These are phyloP conservation scores for Macaria notata DNA, from an alignment of 2,888 invertebrate species.

Conservation along the genomic window DNA sequence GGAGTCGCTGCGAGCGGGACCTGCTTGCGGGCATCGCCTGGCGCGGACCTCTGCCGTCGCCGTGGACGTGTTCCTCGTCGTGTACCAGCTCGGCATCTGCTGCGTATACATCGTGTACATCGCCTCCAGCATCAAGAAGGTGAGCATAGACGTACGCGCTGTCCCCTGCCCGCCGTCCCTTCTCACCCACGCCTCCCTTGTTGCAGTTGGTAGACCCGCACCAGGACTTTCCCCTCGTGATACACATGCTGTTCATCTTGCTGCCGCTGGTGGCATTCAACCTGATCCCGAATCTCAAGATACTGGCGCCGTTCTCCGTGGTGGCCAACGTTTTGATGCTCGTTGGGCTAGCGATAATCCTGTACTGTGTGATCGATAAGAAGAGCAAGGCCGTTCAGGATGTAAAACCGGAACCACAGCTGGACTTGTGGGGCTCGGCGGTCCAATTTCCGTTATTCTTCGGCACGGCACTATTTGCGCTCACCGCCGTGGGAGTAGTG, in stretches of 20 bases:
- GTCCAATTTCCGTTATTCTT: conserved; percentile 97
- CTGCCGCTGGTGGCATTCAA: conserved; percentile 87
- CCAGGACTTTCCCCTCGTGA: conserved; percentile 70
- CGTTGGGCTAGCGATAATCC: conserved; percentile 88
- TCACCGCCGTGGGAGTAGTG: conserved; percentile 91
- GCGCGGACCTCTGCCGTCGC: conserved; percentile 83
- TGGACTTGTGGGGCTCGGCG: conserved; percentile 86
- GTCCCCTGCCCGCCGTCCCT: too few relatives aligned
- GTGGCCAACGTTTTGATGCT: conserved; percentile 91
- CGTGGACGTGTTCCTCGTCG: conserved; percentile 86
- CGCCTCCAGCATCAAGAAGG: conserved; percentile 89
- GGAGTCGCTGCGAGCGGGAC: conserved; percentile 89
- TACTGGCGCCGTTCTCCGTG: conserved; percentile 91
- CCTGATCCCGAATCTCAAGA: conserved; percentile 88
- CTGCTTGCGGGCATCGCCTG: conserved; percentile 83
- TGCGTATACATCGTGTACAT: conserved; percentile 98
- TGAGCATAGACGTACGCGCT: too few relatives aligned
- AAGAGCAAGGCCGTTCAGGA: too few relatives aligned
- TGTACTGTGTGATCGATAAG: conserved; percentile 88
- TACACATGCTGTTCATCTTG: conserved; percentile 86
- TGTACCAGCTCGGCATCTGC: conserved; percentile 96
- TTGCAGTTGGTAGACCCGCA: conserved; percentile 47
- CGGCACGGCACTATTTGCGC: conserved; percentile 94
- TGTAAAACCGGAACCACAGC: too few relatives aligned
- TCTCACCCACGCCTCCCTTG: too few relatives aligned